These are phyloP conservation scores for Serripes groenlandicus DNA, from an alignment of 2,888 invertebrate species.

Conservation along the genomic window DNA sequence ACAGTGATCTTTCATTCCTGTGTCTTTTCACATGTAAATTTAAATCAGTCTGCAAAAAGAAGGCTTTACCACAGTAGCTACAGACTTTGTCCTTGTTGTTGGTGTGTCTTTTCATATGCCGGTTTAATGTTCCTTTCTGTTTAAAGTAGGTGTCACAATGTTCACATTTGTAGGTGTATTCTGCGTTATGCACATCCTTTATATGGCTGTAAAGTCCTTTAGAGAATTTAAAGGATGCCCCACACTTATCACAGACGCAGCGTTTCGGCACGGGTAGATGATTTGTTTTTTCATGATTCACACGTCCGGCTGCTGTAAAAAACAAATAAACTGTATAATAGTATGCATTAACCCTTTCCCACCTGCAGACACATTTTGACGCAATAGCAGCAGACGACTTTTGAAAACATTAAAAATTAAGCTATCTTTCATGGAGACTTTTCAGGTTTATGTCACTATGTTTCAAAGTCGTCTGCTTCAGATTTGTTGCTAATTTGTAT, in stretches of 20 bases:
- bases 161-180: constrained; percentile 29
- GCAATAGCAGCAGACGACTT: no score
- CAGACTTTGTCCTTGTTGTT: neutral
- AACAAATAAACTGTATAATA: no score
- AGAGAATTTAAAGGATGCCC: constrained; percentile 1
- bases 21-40: constrained; percentile 31
- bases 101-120: neutral
- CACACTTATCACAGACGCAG: neutral
- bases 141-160: constrained; percentile 37
- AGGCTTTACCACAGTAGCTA: constrained; percentile 16
- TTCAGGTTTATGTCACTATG: no score
- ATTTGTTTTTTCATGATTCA: neutral
- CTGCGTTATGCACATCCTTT: constrained; percentile 20
- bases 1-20: constrained; percentile 27
- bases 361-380: no score
- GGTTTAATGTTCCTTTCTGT: constrained; percentile 1
- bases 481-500: no score
- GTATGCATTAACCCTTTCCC: neutral
- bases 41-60: constrained; percentile 21
- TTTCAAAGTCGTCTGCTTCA: no score
- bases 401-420: no score
- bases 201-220: constrained; percentile 23
- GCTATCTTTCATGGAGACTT: no score
- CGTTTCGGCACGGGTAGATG: neutral
- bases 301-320: neutral